These are phyloP conservation scores for Sanderia malayensis DNA, from an alignment of 30 jellyfish, hydroid and myxozoan species.

Conservation along the genomic window DNA sequence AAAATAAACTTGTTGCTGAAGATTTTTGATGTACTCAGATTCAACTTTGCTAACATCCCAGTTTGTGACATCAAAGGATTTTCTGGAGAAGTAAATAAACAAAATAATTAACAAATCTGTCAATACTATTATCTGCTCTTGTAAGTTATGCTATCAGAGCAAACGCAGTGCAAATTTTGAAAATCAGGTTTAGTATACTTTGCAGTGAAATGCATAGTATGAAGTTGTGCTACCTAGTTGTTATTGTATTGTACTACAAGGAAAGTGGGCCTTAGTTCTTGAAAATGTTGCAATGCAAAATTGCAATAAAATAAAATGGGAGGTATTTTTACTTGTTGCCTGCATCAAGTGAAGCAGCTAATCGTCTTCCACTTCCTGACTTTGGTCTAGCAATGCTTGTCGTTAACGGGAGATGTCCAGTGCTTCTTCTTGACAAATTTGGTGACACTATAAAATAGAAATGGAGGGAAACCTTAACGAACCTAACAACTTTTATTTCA, in stretches of 20 bases:
- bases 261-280: no score
- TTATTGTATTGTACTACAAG: no score
- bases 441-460: slow-evolving; percentile 38
- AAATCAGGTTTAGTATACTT: background rate
- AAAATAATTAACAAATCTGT: background rate
- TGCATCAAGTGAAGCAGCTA: slow-evolving; percentile 62
- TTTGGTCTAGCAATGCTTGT: slow-evolving; percentile 59
- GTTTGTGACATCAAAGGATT: slow-evolving; percentile 27
- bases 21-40: slow-evolving; percentile 80
- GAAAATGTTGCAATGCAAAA: background rate
- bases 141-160: no score
- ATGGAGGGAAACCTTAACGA: no score
- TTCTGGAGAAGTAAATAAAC: slow-evolving; percentile 16
- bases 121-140: background rate
- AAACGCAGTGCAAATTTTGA: background rate
- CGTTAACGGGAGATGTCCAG: slow-evolving; percentile 30
- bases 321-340: slow-evolving; percentile 6
- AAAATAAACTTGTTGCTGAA: slow-evolving; percentile 88
- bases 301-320: background rate
- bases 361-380: slow-evolving; percentile 29
- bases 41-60: slow-evolving; percentile 70
- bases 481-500: no score
- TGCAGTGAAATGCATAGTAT: no score
- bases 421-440: slow-evolving; percentile 42
- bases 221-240: no score